These are phyloP conservation scores for Arrhamphus sclerolepis DNA, from an alignment of 2,797 vertebrate genomes.

Conservation along the genomic window DNA sequence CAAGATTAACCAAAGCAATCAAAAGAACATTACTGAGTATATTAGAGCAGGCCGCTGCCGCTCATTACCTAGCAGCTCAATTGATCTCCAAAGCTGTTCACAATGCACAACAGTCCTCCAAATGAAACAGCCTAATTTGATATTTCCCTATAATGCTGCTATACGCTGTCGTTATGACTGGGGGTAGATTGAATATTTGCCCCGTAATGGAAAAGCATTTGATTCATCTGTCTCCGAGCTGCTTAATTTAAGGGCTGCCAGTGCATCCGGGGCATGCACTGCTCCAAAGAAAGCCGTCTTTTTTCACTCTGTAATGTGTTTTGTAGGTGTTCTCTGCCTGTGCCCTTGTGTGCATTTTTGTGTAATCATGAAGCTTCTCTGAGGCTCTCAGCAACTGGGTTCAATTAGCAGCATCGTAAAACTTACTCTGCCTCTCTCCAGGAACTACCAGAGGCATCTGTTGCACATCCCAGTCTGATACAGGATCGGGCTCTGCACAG, in stretches of 20 bases:
- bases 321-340: slow-evolving; percentile 9
- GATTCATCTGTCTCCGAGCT: slow-evolving; percentile 71
- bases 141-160: slow-evolving; percentile 80
- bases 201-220: slow-evolving; percentile 76
- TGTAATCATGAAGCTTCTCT: slow-evolving; percentile 37
- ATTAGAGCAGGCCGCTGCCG: slow-evolving; percentile 77
- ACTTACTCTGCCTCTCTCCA: slow-evolving; percentile 57
- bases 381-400: slow-evolving; percentile 56
- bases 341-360: slow-evolving; percentile 48
- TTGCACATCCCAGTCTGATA: slow-evolving; percentile 9
- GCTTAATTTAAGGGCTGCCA: slow-evolving; percentile 64
- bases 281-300: slow-evolving; percentile 51
- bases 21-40: slow-evolving; percentile 82
- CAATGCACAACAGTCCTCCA: slow-evolving; percentile 77
- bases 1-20: slow-evolving; percentile 82
- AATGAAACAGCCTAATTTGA: slow-evolving; percentile 84
- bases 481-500: slow-evolving; percentile 21
- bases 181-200: slow-evolving; percentile 68
- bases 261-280: slow-evolving; percentile 36
- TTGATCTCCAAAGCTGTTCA: slow-evolving; percentile 76
- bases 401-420: slow-evolving; percentile 56
- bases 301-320: slow-evolving; percentile 18
- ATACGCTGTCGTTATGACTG: slow-evolving; percentile 73
- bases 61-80: slow-evolving; percentile 78
- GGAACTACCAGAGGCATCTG: slow-evolving; percentile 50